Evolutionary conservation across 2,113 vertebrate genomes (phyloP), one percentile per base, ranked within the genome.

Genomic region (Albula goreensis): DNA sequence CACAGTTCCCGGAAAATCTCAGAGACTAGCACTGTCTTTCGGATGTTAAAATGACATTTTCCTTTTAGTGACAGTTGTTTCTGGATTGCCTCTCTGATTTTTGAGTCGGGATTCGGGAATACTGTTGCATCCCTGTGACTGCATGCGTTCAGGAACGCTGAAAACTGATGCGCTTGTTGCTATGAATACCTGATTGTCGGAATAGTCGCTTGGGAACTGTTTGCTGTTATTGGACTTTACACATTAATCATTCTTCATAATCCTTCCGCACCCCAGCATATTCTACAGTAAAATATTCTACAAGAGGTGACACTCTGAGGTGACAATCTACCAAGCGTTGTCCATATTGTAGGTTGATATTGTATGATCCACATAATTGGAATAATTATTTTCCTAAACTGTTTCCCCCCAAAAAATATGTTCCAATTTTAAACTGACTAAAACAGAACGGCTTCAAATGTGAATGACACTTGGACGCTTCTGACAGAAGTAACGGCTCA

Each of bases 391-490:
- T 60, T 78, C 9, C 8, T 49, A 77, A 41, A 60, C 49, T 17
- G 17, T 5, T 60, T 78, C 9, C 8, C 74, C 31, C 25, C 6
- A 60, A 19, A 66, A 74, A 48, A 81, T 41, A 41, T 41, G 31
- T 41, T 41, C 31, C 31, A 41, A 41, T 41, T 41, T 41, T 41
- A 41, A 41, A 57, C 7, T 8, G 48, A 60, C 66, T 41, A 81
- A 53, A 22, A 53, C 79, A 12, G 56, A 49, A 79, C 66, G 87
- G 88, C 81, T 81, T 83, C 92, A 90, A 88, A 93, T 93, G 94
- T 95, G 91, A 94, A 88, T 81, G 87, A 91, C 88, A 82, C 90
- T 15, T 90, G 89, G 90, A 90, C 92, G 91, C 89, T 91, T 90
- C 91, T 90, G 82, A 89, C 70, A 83, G 80, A 92, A 91, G 92